Evolutionary conservation across 2,113 vertebrate species (phyloP).

Genomic region (Ramphastos sulfuratus): DNA sequence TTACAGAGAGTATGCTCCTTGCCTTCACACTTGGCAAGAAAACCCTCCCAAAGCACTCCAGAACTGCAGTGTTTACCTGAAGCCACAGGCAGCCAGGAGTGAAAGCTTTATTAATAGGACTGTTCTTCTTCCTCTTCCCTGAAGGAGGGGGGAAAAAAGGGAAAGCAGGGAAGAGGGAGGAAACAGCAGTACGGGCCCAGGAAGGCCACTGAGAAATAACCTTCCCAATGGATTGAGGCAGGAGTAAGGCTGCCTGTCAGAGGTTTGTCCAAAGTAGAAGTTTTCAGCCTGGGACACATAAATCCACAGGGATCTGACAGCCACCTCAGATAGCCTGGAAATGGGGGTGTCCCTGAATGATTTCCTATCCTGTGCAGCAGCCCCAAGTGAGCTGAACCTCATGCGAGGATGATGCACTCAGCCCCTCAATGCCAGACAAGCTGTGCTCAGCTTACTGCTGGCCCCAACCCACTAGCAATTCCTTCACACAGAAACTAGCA

Average conservation of each 20-base stretch:
- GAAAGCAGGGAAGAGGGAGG: neutral
- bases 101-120: neutral
- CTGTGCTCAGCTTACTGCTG: neutral
- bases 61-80: rapidly evolving
- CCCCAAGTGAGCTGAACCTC: neutral
- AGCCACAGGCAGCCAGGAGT: neutral
- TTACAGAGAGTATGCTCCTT: rapidly evolving
- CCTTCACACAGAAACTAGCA: neutral
- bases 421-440: rapidly evolving
- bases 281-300: neutral
- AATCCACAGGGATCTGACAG: rapidly evolving
- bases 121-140: neutral
- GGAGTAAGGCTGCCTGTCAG: neutral
- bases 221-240: rapidly evolving
- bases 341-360: no score
- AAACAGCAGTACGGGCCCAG: neutral
- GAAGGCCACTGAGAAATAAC: neutral
- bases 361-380: neutral
- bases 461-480: neutral
- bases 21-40: rapidly evolving
- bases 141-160: neutral
- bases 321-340: neutral
- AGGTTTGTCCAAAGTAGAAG: neutral
- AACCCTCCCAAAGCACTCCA: neutral
- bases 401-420: rapidly evolving